A percentile compares a stretch with the other conserved stretches of the same genome.
These are phyloP conservation scores for Oconnorella tubifera DNA, from an alignment of 2,888 invertebrate species.

Conservation along the genomic window DNA sequence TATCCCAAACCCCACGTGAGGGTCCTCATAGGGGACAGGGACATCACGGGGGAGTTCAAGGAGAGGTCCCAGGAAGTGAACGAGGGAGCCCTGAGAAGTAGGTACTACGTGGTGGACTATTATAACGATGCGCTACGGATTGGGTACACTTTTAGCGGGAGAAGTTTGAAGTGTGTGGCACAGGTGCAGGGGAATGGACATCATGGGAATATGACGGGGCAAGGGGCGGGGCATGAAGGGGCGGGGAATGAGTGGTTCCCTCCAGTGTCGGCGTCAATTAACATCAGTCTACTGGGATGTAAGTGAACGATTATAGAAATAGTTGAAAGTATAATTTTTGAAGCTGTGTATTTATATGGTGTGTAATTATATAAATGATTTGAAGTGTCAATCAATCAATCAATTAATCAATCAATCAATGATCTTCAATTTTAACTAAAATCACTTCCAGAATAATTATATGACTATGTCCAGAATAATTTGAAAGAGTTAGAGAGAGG, in stretches of 20 bases:
- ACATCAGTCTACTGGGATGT: slow-evolving; percentile 13
- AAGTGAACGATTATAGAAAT: not conserved
- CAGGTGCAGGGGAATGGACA: not conserved
- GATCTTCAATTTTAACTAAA: not conserved
- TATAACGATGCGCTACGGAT: not conserved
- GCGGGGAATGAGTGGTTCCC: not conserved
- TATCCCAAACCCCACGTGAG: slow-evolving; percentile 29
- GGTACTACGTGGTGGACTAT: not conserved
- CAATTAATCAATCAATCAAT: not conserved
- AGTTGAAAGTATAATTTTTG: not conserved
- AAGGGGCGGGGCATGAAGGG: not conserved
- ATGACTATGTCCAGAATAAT: no score
- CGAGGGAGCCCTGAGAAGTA: not conserved
- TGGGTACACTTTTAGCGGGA: slow-evolving; percentile 13
- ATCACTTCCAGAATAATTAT: no score
- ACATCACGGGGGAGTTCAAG: slow-evolving; percentile 26
- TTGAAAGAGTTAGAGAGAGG: no score
- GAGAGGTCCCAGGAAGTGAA: not conserved
- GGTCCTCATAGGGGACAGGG: slow-evolving; percentile 23
- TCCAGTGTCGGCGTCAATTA: not conserved
- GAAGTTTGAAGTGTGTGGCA: slow-evolving; percentile 4
- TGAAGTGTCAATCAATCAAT: not conserved
- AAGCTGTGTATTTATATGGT: not conserved
- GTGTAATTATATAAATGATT: not conserved
- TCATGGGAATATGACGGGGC: no score